Base-by-base conservation (phyloP, 64 coral and sea anemone species). In the Montipora cactus region DNA sequence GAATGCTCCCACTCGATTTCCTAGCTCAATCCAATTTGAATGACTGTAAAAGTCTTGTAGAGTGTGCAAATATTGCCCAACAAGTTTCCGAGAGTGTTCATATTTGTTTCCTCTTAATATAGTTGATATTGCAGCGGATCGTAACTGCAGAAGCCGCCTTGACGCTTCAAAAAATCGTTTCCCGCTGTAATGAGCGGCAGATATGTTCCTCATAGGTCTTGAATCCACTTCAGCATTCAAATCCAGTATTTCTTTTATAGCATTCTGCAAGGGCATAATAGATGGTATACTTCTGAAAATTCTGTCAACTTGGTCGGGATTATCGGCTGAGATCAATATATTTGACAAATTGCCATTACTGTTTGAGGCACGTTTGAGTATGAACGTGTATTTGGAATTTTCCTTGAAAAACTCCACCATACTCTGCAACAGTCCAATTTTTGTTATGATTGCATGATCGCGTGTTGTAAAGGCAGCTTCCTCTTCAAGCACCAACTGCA, bases 31-130 rank as follows among this genome's bases (percentile, higher is more conserved):
- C 86, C 90, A 96, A 72, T 96, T 95, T 8, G 88, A 91, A n/a
- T 95, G 93, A 45, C 93, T 95, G 81, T 95, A 95, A 76, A 95
- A 95, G 59, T 96, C 95, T 66, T 96, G 95, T 16, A 96, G 80
- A 0, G 95, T 96, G 85, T 96, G 95, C 64, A 96, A 91, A 59
- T 77, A 96, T 64, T 84, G 77, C 8, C 95, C 95, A 62, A 87
- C 79, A 76, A 87, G 64, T 47, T 78, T 10, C 5, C 95, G 83
- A 44, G 95, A 86, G 13, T 92, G 77, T 57, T 93, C 70, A 79
- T 66, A 87, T 44, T 96, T 91, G 18, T 64, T 47, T 19, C 70
- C 90, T 22, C 89, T 89, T 75, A 81, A 72, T 20, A 93, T 73
- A 5, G 90, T 76, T 12, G 84, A 53, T 11, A 96, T 66, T 13